phyloP scores from a whole-genome alignment of 2,113 vertebrate species.

The Eulacestoma nigropectus region DNA sequence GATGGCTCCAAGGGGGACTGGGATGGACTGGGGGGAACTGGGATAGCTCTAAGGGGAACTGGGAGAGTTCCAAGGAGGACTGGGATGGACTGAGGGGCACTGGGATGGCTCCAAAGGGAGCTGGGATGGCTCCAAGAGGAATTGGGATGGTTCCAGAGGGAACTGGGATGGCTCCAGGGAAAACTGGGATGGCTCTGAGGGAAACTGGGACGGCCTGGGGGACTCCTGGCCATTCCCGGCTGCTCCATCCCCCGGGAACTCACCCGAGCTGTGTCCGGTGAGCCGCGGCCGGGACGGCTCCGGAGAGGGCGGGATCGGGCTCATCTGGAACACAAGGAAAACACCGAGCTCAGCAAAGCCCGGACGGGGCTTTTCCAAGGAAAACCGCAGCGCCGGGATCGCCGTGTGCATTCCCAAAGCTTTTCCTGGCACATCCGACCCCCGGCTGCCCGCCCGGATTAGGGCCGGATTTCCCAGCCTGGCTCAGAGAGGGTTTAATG shows the following conservation, averaged over 20 bases:
- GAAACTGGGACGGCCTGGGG: too few species aligned
- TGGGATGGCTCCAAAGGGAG: not conserved
- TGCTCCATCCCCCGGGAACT: slow-evolving; percentile 27
- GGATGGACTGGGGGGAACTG: not conserved
- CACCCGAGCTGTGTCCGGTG: slow-evolving; percentile 69
- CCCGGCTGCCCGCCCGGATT: not conserved
- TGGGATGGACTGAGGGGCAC: not conserved
- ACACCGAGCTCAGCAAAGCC: not conserved
- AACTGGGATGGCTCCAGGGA: not conserved
- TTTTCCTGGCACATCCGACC: not conserved
- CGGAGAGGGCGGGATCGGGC: slow-evolving; percentile 61
- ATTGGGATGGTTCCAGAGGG: not conserved
- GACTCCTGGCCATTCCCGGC: not conserved
- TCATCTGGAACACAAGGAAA: slow-evolving; percentile 71
- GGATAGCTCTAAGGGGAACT: not conserved
- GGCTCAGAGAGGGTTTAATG: not conserved
- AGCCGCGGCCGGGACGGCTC: slow-evolving; percentile 53
- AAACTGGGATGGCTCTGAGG: not conserved
- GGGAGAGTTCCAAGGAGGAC: too few species aligned
- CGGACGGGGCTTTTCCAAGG: not conserved
- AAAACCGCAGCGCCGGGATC: fast-evolving
- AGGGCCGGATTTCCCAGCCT: not conserved
- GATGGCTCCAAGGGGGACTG: not conserved
- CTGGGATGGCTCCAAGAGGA: not conserved
- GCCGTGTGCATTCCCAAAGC: fast-evolving